phyloP scores from a whole-genome alignment of 2,888 invertebrate genomes.

The Oscheius sp. region DNA sequence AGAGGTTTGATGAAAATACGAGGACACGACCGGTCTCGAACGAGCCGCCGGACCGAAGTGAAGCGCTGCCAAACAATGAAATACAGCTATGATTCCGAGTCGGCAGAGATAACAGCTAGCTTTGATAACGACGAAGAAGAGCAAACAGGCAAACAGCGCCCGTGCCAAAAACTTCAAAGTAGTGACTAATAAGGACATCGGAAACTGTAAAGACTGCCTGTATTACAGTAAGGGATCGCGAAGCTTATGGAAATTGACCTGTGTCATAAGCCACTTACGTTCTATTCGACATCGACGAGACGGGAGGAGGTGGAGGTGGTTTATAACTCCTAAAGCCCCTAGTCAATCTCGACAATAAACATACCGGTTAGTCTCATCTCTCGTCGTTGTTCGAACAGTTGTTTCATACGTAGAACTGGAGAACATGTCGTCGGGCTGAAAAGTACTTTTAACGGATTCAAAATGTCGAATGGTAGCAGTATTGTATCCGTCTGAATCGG shows the following conservation, averaged over 20 bases:
- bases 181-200: conserved; percentile 21
- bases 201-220: neutral
- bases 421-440: conserved; percentile 19
- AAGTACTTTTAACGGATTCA: neutral
- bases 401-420: conserved; percentile 17
- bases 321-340: conserved; percentile 7
- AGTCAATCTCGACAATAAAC: too few species aligned
- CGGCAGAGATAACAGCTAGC: conserved; percentile 29
- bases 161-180: conserved; percentile 24
- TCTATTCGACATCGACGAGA: conserved; percentile 10
- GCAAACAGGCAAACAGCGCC: conserved; percentile 27
- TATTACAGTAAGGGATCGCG: conserved; percentile 16
- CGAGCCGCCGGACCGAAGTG: conserved; percentile 16
- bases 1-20: neutral
- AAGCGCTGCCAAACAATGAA: conserved; percentile 31
- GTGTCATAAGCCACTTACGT: conserved; percentile 5
- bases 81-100: conserved; percentile 30
- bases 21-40: conserved; percentile 14
- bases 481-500: conserved; percentile 18
- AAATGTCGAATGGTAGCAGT: neutral
- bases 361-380: conserved; percentile 16
- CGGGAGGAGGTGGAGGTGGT: conserved; percentile 12
- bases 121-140: conserved; percentile 14
- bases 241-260: conserved; percentile 21
- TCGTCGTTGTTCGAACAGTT: neutral